Base-by-base conservation (phyloP, 2,797 vertebrate genomes). In the Fundulus diaphanus region DNA sequence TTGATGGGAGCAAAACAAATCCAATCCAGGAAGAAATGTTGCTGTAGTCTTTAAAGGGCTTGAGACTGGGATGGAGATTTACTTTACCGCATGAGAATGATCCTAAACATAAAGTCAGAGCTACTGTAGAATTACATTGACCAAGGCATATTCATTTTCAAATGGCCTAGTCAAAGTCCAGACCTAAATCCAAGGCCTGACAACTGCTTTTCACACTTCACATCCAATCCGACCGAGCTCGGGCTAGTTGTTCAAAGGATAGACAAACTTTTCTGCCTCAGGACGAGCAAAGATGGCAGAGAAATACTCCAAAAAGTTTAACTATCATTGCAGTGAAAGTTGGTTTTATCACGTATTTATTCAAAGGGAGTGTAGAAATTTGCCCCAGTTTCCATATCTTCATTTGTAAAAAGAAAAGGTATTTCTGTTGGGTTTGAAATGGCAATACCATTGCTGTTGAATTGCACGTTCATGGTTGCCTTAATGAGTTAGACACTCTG, bases 401-500 rank as follows among this genome's bases (percentile, higher is more conserved):
- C 0, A 27, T 27, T 44, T 42, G 24, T 44, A 42, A 27, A 16
- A 44, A 6, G 24, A 7, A 7, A 42, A 15, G 27, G 24, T 44
- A 42, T 44, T 44, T 66, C 24, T 27, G 40, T 29, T 42, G n/a
- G 24, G 37, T 44, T 18, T 66, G 13, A 27, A 42, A 66, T 27
- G 22, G 2, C 22, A 16, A n/a, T 44, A 66, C 27, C 37, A 27
- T 42, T 27, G 12, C 16, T 42, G 9, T 42, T 65, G 24, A n/a
- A 66, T 24, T 44, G 13, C 24, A 66, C n/a, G 13, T 3, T 44
- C 15, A 42, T 15, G 22, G 40, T 42, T 15, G 6, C 37, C 12
- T 63, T 24, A 3, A 7, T 20, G 3, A 37, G 18, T 63, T 24
- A 24, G 59, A 63, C 8, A 59, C 59, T 63, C 76, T 81, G 82